Percentiles rank a stretch among this genome's conserved stretches.
phyloP scores from a whole-genome alignment of 2,797 vertebrate species.

The Eidolon dupreanum region DNA sequence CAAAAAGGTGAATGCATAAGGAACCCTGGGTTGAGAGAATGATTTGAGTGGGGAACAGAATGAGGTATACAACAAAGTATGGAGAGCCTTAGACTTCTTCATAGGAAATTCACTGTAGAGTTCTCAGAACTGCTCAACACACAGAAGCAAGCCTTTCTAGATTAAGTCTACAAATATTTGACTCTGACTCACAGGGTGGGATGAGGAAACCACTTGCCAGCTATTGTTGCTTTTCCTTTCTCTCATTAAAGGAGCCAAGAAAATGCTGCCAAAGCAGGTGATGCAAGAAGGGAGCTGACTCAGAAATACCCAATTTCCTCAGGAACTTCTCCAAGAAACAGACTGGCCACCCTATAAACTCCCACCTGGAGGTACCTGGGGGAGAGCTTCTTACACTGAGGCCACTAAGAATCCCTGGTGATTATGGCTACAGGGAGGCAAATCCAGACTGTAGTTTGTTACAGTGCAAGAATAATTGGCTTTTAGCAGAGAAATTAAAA shows the following conservation, averaged over 20 bases:
- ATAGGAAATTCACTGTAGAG: neutral
- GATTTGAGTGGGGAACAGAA: neutral
- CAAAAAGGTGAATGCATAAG: neutral
- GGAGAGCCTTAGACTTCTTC: neutral
- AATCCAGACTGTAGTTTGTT: slow-evolving; percentile 27
- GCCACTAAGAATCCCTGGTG: neutral
- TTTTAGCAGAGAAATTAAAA: slow-evolving; percentile 47
- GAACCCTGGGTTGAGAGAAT: neutral
- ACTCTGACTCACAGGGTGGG: neutral
- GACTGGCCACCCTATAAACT: neutral
- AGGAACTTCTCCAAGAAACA: slow-evolving; percentile 5
- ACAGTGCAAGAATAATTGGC: neutral
- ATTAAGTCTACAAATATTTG: neutral
- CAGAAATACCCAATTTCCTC: slow-evolving; percentile 36
- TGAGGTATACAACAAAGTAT: neutral
- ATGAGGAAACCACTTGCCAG: neutral
- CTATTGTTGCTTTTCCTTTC: neutral
- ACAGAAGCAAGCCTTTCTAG: neutral
- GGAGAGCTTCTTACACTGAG: neutral
- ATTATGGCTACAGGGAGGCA: slow-evolving; percentile 1
- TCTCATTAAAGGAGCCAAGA: slow-evolving; percentile 33
- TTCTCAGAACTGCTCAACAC: neutral
- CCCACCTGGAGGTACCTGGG: neutral
- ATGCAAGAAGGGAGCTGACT: slow-evolving; percentile 44
- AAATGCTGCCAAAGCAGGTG: slow-evolving; percentile 34